These are phyloP conservation scores for Syrphus vitripennis DNA, from an alignment of 2,888 invertebrate species.

Conservation along the genomic window DNA sequence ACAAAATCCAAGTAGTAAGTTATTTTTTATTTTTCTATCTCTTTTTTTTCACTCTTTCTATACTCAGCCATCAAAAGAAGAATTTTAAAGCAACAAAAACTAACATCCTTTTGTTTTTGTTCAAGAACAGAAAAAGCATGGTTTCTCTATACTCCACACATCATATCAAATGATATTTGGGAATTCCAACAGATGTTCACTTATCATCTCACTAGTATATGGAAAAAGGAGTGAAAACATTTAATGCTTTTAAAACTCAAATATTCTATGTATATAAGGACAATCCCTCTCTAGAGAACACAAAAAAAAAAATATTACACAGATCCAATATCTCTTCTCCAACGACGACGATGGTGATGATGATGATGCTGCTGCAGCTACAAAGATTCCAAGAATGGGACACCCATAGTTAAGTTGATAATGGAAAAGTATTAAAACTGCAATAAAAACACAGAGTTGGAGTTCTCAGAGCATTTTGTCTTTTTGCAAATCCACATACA, in stretches of 20 bases:
- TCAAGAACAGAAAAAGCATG: conserved; percentile 36
- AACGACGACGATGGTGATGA: neutral
- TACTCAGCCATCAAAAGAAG: neutral
- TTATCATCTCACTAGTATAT: conserved; percentile 12
- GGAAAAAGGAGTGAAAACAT: conserved; percentile 25
- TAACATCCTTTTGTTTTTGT: conserved; percentile 42
- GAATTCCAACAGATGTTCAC: conserved; percentile 63
- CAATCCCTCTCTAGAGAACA: neutral
- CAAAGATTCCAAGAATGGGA: conserved; percentile 28
- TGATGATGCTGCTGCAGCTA: neutral
- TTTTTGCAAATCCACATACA: neutral
- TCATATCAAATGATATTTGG: conserved; percentile 61
- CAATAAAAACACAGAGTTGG: conserved; percentile 60
- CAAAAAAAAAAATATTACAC: neutral
- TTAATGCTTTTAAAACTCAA: conserved; percentile 49
- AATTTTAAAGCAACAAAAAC: neutral
- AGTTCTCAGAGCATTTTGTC: neutral
- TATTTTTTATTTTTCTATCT: neutral
- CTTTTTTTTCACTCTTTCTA: neutral
- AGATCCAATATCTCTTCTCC: conserved; percentile 7
- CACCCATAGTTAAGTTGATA: conserved; percentile 58
- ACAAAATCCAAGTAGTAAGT: conserved; percentile 38
- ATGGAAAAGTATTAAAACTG: conserved; percentile 70
- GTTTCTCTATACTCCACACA: conserved; percentile 1
- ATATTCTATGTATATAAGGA: neutral